phyloP scores from a whole-genome alignment of 2,797 vertebrate genomes.

The Acanthurus lineatus region DNA sequence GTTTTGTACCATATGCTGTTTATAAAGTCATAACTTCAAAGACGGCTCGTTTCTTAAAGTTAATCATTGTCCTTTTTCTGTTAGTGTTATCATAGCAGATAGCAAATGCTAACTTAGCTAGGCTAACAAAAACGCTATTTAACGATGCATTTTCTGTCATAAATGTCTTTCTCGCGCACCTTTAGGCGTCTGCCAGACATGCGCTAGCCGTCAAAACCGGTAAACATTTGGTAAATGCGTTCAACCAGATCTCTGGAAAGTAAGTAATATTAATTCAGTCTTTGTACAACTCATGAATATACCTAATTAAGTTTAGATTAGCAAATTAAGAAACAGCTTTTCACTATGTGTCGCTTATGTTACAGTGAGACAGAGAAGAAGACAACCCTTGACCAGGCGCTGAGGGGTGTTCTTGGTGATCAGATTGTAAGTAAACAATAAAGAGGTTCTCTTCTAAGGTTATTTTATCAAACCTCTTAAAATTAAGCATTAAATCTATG shows the following conservation, averaged over 20 bases:
- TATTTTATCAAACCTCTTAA: background rate
- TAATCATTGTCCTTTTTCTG: background rate
- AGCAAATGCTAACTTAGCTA: slow-evolving; percentile 54
- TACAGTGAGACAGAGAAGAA: slow-evolving; percentile 97
- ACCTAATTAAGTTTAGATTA: rapidly evolving
- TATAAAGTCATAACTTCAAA: rapidly evolving
- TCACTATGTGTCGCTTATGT: background rate
- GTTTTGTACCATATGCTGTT: rapidly evolving
- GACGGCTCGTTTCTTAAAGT: rapidly evolving
- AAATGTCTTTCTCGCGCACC: slow-evolving; percentile 63
- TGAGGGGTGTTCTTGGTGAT: slow-evolving; percentile 93
- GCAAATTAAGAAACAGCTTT: background rate
- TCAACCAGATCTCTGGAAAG: slow-evolving; percentile 94
- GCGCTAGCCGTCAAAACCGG: slow-evolving; percentile 88
- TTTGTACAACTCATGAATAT: too few species aligned
- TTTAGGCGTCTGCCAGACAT: slow-evolving; percentile 89
- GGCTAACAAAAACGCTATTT: slow-evolving; percentile 42
- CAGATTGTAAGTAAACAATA: slow-evolving; percentile 89
- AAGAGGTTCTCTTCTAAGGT: rapidly evolving
- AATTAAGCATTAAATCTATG: rapidly evolving
- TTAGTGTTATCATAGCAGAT: background rate
- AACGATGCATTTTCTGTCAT: background rate
- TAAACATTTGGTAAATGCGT: slow-evolving; percentile 88
- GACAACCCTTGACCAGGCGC: slow-evolving; percentile 94
- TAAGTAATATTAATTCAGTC: slow-evolving; percentile 70